These are phyloP conservation scores for Pelochelys cantorii DNA, from an alignment of 2,797 vertebrate species.

Conservation along the genomic window DNA sequence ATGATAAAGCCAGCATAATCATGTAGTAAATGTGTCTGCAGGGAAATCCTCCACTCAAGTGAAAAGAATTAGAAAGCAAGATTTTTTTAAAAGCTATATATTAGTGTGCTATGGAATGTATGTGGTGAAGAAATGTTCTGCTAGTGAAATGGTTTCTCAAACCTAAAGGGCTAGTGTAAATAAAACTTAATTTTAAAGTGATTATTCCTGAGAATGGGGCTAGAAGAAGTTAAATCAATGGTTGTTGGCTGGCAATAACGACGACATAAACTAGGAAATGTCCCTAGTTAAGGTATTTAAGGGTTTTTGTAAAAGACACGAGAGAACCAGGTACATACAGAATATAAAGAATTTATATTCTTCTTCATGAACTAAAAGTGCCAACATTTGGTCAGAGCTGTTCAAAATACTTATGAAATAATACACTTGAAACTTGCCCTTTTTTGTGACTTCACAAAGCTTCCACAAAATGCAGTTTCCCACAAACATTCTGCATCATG, in stretches of 20 bases:
- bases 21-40: not conserved
- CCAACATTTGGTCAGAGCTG: not conserved
- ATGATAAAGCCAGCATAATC: conserved; percentile 3
- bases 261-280: conserved; percentile 37
- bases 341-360: conserved; percentile 6
- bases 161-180: conserved; percentile 31
- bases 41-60: not conserved
- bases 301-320: conserved; percentile 27
- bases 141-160: not conserved
- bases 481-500: not conserved
- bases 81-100: not conserved
- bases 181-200: conserved; percentile 25
- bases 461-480: not conserved
- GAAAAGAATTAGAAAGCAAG: conserved; percentile 21
- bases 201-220: not conserved
- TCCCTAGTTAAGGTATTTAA: conserved; percentile 25
- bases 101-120: not conserved
- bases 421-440: not conserved
- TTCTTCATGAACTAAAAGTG: not conserved
- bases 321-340: not conserved
- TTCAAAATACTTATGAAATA: not conserved
- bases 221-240: conserved; percentile 12
- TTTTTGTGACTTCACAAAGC: not conserved
- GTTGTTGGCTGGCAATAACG: not conserved
- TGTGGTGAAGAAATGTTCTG: not conserved